Evolutionary conservation across 2,797 vertebrate genomes (phyloP), one percentile per base, ranked within the genome.

Genomic region (Cynopterus sphinx): DNA sequence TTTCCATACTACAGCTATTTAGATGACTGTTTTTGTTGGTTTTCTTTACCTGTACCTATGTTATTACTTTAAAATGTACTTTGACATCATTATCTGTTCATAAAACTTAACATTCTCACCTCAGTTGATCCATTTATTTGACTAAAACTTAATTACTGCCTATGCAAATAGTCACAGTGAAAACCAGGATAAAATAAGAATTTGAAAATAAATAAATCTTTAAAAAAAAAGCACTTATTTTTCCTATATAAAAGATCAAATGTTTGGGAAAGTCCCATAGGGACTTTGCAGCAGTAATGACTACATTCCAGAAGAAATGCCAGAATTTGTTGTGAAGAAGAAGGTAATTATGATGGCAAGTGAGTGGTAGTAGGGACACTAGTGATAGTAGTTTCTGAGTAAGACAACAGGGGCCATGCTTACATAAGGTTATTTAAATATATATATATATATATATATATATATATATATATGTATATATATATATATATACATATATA

Each of bases 201-300:
- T 63, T 88, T 71, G n/a, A 46, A 92, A 88, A 92, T 84, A 12
- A n/a, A 77, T 75, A 55, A 77, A 84, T 88, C 36, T 83, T 91
- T 61, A 22, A 88, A 28, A 13, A 78, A 88, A 89, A 68, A 33
- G 33, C 31, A 77, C 10, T 68, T 49, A 77, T 46, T 78, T 74
- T 88, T 49, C n/a, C 65, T 70, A 75, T 59, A 88, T 19, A 94
- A 87, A 94, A 77, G 26, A 65, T 59, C 39, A 94, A 84, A 87
- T 78, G 57, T 65, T 91, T 84, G 28, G 9, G 26, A 87, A 87
- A 79, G 28, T 15, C 9, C 39, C 55, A 89, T 2, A 68, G n/a
- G 49, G 22, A 2, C 39, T 83, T 94, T 95, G 71, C 15, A 87
- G 77, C 33, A 94, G 4, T 49, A 33, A 41, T 94, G 31, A 79